phyloP scores from a whole-genome alignment of 2,113 vertebrate genomes.

The zebrafish (Danio rerio) region GRCz12tu NC_133182.1:23747001-23747500 shows the following conservation, averaged over 20 bases:
- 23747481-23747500: too few species aligned
- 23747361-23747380: background rate
- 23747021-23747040: slow-evolving; percentile 69
- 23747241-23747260: background rate
- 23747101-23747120: background rate
- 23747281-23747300: background rate
- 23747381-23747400: too few species aligned
- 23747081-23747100: slow-evolving; percentile 14
- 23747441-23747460: too few species aligned
- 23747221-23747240: background rate
- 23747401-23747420: too few species aligned
- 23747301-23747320: background rate
- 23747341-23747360: background rate
- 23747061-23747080: slow-evolving; percentile 10
- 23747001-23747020: slow-evolving; percentile 91
- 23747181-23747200: slow-evolving; percentile 17
- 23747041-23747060: slow-evolving; percentile 57
- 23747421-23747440: too few species aligned
- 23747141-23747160: slow-evolving; percentile 18
- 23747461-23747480: too few species aligned
- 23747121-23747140: slow-evolving; percentile 20
- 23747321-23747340: background rate
- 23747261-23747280: background rate
- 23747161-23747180: slow-evolving; percentile 44
- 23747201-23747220: background rate